A percentile compares a stretch with the other conserved stretches of the same genome.
Conservation (phyloP, 1,140 invertebrate genomes). For the Neotoxoptera formosana region DNA sequence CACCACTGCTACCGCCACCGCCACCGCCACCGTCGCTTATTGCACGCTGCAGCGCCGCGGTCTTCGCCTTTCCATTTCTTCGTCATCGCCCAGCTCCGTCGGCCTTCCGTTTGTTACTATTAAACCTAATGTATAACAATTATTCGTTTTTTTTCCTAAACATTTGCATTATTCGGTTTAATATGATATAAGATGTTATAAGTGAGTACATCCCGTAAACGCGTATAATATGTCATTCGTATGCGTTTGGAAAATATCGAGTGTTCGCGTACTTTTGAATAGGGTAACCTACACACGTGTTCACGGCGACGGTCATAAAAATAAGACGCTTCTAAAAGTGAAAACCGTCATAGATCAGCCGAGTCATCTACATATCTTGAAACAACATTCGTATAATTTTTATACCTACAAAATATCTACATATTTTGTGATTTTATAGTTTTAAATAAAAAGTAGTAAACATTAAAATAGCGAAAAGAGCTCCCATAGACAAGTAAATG, state of each 20-base stretch:
- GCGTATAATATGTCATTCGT: neutral
- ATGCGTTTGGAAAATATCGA: neutral
- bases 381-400: neutral
- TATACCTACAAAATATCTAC: neutral
- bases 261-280: neutral
- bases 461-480: neutral
- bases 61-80: conserved; percentile 55
- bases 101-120: conserved; percentile 4
- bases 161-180: neutral
- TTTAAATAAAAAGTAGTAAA: neutral
- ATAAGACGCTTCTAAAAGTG: neutral
- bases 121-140: neutral
- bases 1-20: neutral
- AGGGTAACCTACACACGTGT: neutral
- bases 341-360: neutral
- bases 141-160: neutral
- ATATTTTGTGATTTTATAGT: neutral
- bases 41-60: conserved; percentile 19
- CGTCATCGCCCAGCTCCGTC: neutral
- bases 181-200: neutral
- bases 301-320: neutral
- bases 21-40: neutral
- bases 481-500: neutral
- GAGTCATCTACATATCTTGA: neutral
- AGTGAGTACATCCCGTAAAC: neutral